phyloP scores from a whole-genome alignment of 2,113 vertebrate species.

The Urocynchramus pylzowi region DNA sequence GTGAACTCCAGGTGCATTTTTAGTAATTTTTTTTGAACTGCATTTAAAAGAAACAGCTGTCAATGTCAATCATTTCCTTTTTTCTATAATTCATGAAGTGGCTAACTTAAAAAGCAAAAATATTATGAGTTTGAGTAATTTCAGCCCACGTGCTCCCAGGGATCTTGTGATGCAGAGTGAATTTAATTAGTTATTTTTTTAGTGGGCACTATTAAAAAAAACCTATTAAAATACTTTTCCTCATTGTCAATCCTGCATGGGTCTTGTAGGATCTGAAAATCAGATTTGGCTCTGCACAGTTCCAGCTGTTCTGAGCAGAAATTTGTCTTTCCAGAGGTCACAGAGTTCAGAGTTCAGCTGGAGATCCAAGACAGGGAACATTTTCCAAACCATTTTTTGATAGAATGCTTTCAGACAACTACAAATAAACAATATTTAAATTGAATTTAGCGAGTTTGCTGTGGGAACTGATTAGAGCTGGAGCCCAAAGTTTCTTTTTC shows the following conservation, averaged over 20 bases:
- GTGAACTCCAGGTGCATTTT: background rate
- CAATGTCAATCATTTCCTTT: background rate
- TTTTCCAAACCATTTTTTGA: background rate
- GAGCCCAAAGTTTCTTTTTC: background rate
- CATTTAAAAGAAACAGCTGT: background rate
- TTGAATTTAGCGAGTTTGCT: background rate
- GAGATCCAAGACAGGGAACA: background rate
- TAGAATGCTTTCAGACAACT: background rate
- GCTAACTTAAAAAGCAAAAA: slow-evolving; percentile 25
- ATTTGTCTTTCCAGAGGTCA: background rate
- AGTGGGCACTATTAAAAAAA: background rate
- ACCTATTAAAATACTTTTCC: too few relatives aligned
- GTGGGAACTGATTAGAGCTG: background rate
- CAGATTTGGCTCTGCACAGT: background rate
- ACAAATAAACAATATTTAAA: background rate
- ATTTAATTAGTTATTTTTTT: background rate
- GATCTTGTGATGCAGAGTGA: too few relatives aligned
- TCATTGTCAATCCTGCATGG: fast-evolving
- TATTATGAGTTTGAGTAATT: background rate
- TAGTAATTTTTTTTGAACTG: background rate
- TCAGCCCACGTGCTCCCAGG: background rate
- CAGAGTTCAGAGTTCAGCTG: background rate
- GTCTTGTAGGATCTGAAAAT: background rate
- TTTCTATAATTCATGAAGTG: background rate
- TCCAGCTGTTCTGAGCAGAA: background rate